Evolutionary conservation across 2,888 invertebrate species (phyloP).

Genomic region (Hipparchia semele): DNA sequence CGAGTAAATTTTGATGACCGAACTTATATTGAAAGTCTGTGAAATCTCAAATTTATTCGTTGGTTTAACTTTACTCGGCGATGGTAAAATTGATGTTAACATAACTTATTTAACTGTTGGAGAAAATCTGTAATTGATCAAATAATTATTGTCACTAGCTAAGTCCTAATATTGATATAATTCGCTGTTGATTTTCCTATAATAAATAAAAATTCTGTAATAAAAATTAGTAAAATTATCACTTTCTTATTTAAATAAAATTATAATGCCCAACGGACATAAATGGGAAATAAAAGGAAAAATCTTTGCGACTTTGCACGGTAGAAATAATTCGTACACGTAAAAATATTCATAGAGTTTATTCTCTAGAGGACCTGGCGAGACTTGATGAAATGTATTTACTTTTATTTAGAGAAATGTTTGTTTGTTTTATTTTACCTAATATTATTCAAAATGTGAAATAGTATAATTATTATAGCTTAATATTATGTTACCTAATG

Average conservation of each 20-base stretch:
- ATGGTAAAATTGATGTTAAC: too few species aligned
- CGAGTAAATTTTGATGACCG: too few species aligned
- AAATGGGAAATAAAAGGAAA: constrained; percentile 38
- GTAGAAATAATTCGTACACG: constrained; percentile 63
- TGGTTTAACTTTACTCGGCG: too few species aligned
- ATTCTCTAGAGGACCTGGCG: constrained; percentile 41
- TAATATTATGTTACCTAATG: not conserved
- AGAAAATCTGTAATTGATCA: too few species aligned
- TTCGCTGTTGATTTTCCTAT: too few species aligned
- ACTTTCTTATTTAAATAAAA: not conserved
- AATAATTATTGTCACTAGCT: too few species aligned
- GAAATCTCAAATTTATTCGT: too few species aligned
- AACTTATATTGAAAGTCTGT: too few species aligned
- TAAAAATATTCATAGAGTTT: constrained; percentile 70
- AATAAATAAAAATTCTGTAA: not conserved
- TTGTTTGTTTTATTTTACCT: constrained; percentile 11
- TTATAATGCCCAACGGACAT: constrained; percentile 2
- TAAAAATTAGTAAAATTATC: not conserved
- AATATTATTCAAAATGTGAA: not conserved
- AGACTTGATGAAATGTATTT: constrained; percentile 27
- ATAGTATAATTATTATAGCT: not conserved
- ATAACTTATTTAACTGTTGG: too few species aligned
- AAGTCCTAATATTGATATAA: too few species aligned
- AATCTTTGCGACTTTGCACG: constrained; percentile 46
- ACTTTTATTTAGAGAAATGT: constrained; percentile 22